A percentile compares a stretch with the other conserved stretches of the same genome.
Evolutionary conservation across 1,140 invertebrate species (phyloP).

Genomic region (Trichogramma pretiosum): DNA sequence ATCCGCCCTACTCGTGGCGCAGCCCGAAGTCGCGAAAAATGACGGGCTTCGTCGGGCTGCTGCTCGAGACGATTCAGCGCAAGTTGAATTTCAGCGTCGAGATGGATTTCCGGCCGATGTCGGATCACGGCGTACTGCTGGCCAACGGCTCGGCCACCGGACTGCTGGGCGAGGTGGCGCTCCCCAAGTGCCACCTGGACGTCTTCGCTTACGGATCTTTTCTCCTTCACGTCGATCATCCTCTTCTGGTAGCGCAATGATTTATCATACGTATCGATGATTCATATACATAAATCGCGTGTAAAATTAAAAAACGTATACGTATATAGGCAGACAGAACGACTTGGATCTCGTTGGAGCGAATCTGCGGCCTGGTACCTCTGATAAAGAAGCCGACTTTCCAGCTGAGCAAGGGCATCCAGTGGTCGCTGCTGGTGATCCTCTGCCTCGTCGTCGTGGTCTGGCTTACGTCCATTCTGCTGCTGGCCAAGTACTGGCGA

Average conservation of each 20-base stretch:
- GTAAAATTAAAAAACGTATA: too few species aligned
- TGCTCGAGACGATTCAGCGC: background rate
- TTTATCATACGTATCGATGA: too few species aligned
- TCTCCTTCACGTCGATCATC: background rate
- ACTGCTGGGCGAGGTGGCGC: background rate
- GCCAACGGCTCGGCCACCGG: constrained; percentile 2
- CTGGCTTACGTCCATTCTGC: background rate
- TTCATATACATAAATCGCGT: too few species aligned
- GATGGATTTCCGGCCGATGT: background rate
- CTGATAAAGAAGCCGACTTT: background rate
- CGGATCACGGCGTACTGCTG: background rate
- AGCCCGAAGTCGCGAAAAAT: too few species aligned
- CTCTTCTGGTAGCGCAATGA: background rate
- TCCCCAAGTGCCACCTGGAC: background rate
- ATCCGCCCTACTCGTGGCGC: background rate
- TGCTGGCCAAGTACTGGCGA: background rate
- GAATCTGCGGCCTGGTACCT: background rate
- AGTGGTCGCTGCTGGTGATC: background rate
- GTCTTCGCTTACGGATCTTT: constrained; percentile 6
- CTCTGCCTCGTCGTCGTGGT: background rate
- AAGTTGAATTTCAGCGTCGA: background rate
- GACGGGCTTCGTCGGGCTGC: background rate
- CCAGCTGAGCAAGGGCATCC: background rate
- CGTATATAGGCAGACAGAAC: constrained; percentile 6
- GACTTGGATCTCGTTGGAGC: background rate